A percentile compares a stretch with the other conserved stretches of the same genome.
These are phyloP conservation scores for Mantis religiosa DNA, from an alignment of 2,888 invertebrate genomes.

Conservation along the genomic window DNA sequence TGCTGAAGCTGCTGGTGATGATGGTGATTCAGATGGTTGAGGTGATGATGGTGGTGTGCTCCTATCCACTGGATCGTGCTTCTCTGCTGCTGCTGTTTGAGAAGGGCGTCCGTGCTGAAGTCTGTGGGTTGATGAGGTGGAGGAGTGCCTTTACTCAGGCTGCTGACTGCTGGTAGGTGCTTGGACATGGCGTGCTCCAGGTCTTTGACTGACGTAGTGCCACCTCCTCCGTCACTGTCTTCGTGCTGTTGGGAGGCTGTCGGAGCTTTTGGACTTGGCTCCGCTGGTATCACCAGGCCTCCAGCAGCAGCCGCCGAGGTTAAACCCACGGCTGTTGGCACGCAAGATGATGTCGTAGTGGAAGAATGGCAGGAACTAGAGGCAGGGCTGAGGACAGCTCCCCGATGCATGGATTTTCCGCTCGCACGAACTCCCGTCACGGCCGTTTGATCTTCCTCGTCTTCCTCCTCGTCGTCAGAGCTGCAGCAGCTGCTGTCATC, in stretches of 20 bases:
- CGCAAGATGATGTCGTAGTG: conserved; percentile 29
- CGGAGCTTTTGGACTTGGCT: conserved; percentile 25
- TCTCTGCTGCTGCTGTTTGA: conserved; percentile 75
- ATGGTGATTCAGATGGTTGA: conserved; percentile 51
- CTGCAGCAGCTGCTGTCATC: conserved; percentile 47
- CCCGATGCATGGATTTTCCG: conserved; percentile 41
- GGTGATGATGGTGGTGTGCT: conserved; percentile 64
- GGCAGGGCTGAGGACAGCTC: conserved; percentile 55
- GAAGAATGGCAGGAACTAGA: conserved; percentile 61
- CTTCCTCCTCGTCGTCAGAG: conserved; percentile 51
- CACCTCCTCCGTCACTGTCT: conserved; percentile 32
- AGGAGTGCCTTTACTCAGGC: conserved; percentile 45
- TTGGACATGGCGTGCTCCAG: conserved; percentile 96
- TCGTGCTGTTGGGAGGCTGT: conserved; percentile 39
- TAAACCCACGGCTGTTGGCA: neutral
- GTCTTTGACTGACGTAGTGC: conserved; percentile 72
- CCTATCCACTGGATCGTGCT: conserved; percentile 93
- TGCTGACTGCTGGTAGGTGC: conserved; percentile 66
- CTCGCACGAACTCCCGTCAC: conserved; percentile 14
- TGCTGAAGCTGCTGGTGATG: conserved; percentile 35
- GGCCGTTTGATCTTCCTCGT: conserved; percentile 39
- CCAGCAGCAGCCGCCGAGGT: neutral
- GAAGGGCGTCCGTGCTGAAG: conserved; percentile 78
- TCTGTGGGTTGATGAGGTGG: conserved; percentile 70
- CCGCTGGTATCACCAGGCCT: conserved; percentile 13